These are phyloP conservation scores for Lates calcarifer DNA, from an alignment of 2,113 vertebrate genomes.

Conservation along the genomic window DNA sequence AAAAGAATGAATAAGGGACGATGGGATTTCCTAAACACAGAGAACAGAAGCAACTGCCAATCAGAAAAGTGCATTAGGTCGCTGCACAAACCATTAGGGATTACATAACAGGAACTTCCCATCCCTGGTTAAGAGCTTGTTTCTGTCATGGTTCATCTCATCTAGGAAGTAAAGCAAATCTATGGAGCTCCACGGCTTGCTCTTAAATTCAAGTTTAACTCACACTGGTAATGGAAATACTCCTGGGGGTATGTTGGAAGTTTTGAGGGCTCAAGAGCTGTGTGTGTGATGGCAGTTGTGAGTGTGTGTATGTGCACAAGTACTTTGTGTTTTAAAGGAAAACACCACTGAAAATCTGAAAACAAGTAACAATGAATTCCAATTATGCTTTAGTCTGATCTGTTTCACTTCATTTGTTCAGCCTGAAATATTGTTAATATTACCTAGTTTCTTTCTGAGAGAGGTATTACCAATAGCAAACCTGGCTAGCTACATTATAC, in stretches of 20 bases:
- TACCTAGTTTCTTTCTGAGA: too few species aligned
- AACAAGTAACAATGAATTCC: too few species aligned
- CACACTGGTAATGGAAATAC: not conserved
- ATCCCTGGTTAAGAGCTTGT: constrained; percentile 37
- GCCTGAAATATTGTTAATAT: too few species aligned
- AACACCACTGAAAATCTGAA: not conserved
- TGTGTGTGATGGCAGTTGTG: not conserved
- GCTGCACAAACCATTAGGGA: constrained; percentile 6
- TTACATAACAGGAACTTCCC: constrained; percentile 21
- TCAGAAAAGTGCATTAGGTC: constrained; percentile 39
- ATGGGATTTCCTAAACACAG: constrained; percentile 13
- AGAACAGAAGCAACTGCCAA: constrained; percentile 1
- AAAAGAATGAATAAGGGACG: constrained; percentile 28
- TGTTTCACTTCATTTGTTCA: too few species aligned
- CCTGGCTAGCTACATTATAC: too few species aligned
- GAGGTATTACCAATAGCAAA: too few species aligned
- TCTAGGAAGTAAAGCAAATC: constrained; percentile 6
- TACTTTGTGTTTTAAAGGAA: not conserved
- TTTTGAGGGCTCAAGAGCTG: not conserved
- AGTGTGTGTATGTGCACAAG: not conserved
- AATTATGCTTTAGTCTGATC: too few species aligned
- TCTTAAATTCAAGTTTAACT: not conserved
- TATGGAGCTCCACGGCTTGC: not conserved
- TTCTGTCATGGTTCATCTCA: constrained; percentile 47
- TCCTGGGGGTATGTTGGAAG: not conserved